phyloP scores from a whole-genome alignment of 2,797 vertebrate genomes.

The Sitta carolinensis region DNA sequence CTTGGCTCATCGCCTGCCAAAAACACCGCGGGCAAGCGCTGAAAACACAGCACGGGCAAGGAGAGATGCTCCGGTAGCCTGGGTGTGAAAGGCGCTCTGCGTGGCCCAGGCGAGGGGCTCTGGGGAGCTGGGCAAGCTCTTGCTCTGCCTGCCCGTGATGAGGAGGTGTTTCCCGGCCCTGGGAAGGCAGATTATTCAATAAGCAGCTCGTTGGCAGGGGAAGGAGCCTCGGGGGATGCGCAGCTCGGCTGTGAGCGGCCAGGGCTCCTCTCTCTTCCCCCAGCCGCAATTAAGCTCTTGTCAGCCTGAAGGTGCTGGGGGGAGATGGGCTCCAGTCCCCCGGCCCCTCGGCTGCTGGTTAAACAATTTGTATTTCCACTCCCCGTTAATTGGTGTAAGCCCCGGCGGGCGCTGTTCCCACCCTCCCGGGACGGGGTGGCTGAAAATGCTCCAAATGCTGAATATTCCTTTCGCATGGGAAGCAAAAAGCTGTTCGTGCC shows the following conservation, averaged over 20 bases:
- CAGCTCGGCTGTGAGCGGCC: background rate
- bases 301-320: background rate
- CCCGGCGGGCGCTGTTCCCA: background rate
- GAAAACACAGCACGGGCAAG: too few species aligned
- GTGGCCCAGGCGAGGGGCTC: fast-evolving
- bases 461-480: background rate
- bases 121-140: background rate
- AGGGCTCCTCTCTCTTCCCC: background rate
- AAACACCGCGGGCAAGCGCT: fast-evolving
- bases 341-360: background rate
- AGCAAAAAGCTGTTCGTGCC: background rate
- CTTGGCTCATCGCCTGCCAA: background rate
- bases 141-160: background rate
- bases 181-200: background rate
- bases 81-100: fast-evolving
- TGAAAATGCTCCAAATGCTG: fast-evolving
- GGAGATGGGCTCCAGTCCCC: background rate
- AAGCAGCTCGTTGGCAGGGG: background rate
- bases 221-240: background rate
- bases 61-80: fast-evolving
- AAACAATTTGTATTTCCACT: constrained; percentile 27
- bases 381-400: background rate
- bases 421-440: background rate
- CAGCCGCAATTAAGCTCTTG: constrained; percentile 24
- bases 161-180: background rate